A percentile compares a stretch with the other conserved stretches of the same genome.
These are phyloP conservation scores for Neria commutata DNA, from an alignment of 2,888 invertebrate species.

Conservation along the genomic window DNA sequence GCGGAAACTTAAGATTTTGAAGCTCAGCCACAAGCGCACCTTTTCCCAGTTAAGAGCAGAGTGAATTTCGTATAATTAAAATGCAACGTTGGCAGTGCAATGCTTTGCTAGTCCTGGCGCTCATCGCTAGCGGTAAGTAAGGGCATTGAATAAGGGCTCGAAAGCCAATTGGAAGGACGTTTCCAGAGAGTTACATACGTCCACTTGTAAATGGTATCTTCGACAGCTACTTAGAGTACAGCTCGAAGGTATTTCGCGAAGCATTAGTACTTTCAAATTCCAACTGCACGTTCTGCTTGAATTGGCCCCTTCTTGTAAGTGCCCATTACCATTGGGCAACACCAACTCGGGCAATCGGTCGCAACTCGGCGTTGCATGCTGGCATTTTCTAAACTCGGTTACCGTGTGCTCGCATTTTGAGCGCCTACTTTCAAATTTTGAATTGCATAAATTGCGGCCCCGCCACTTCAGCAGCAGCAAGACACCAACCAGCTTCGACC, in stretches of 20 bases:
- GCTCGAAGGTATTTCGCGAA: neutral
- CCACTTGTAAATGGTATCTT: neutral
- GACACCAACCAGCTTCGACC: too few relatives aligned
- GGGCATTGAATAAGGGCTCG: neutral
- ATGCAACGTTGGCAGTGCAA: slow-evolving; percentile 43
- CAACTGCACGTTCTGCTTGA: slow-evolving; percentile 2
- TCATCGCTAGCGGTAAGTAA: slow-evolving; percentile 47
- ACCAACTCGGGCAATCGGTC: neutral
- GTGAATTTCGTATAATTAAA: slow-evolving; percentile 19
- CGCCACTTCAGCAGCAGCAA: neutral
- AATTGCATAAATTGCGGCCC: slow-evolving; percentile 11
- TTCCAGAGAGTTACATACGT: neutral
- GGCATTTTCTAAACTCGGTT: neutral
- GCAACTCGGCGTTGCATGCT: neutral
- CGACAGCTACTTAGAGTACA: neutral
- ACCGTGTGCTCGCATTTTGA: slow-evolving; percentile 1
- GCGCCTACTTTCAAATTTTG: slow-evolving; percentile 16
- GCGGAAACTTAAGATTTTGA: slow-evolving; percentile 9
- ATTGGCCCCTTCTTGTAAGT: too few relatives aligned
- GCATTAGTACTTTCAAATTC: slow-evolving; percentile 7
- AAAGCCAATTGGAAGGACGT: neutral
- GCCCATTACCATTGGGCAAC: too few relatives aligned
- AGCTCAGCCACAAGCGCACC: too few relatives aligned
- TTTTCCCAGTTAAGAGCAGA: slow-evolving; percentile 10
- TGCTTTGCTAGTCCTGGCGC: slow-evolving; percentile 43